Percentiles rank a stretch among this genome's conserved stretches.
Evolutionary conservation across 2,797 vertebrate species (phyloP).

Genomic region (Hipposideros larvatus): DNA sequence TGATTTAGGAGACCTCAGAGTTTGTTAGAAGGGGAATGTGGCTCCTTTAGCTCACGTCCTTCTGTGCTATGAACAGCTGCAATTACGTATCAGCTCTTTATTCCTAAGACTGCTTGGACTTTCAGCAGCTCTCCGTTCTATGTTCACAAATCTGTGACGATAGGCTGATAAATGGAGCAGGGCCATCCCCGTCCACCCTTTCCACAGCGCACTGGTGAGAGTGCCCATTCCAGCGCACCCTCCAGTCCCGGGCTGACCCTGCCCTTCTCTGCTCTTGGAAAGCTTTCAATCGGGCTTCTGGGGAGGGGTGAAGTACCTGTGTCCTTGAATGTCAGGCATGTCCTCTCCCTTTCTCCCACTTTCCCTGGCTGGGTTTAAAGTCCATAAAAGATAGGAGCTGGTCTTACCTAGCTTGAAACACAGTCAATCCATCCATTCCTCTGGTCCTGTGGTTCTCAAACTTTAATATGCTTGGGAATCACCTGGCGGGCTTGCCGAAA

Average conservation of each 20-base stretch:
- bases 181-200: fast-evolving
- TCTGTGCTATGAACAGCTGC: not conserved
- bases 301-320: not conserved
- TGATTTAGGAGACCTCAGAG: not conserved
- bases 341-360: too few relatives aligned
- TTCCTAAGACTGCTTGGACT: not conserved
- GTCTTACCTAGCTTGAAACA: not conserved
- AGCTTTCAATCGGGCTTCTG: not conserved
- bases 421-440: not conserved
- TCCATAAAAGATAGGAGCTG: not conserved
- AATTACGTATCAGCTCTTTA: not conserved
- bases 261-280: not conserved
- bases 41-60: not conserved
- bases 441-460: not conserved
- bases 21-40: not conserved
- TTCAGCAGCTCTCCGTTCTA: not conserved
- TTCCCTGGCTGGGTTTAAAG: not conserved
- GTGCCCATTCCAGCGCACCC: not conserved
- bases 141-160: not conserved
- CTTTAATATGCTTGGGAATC: not conserved
- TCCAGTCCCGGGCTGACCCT: not conserved
- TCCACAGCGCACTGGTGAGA: fast-evolving
- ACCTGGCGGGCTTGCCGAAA: not conserved
- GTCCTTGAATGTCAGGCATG: not conserved
- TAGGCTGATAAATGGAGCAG: not conserved